These are phyloP conservation scores for Pseudeuparius sepicola DNA, from an alignment of 2,888 invertebrate genomes.

Conservation along the genomic window DNA sequence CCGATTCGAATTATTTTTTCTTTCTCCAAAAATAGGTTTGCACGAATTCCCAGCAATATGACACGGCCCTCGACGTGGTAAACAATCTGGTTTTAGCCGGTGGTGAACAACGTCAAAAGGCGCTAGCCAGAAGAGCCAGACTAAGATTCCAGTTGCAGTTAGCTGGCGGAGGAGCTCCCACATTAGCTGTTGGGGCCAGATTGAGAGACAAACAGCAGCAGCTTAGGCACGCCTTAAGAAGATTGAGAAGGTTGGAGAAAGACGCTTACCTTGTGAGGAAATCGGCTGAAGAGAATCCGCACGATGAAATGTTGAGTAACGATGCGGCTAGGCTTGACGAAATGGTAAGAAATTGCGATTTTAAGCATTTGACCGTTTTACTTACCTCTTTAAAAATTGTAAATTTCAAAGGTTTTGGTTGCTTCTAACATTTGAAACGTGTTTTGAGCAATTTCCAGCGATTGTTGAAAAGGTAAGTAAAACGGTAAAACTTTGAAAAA, in stretches of 20 bases:
- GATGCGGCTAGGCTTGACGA: slow-evolving; percentile 66
- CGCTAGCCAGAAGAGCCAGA: slow-evolving; percentile 76
- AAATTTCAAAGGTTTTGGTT: no score
- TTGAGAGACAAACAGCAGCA: slow-evolving; percentile 81
- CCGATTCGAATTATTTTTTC: no score
- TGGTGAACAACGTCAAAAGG: slow-evolving; percentile 89
- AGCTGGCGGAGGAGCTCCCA: slow-evolving; percentile 83
- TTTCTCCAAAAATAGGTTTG: no score
- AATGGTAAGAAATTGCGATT: slow-evolving; percentile 42
- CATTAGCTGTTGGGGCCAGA: slow-evolving; percentile 88
- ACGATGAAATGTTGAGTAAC: slow-evolving; percentile 47
- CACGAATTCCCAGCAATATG: no score
- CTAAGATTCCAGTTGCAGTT: slow-evolving; percentile 93
- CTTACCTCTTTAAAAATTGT: no score
- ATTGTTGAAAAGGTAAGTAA: no score
- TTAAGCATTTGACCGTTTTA: slow-evolving; percentile 1
- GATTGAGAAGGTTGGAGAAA: slow-evolving; percentile 76
- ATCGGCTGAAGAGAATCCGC: slow-evolving; percentile 60
- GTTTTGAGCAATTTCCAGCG: no score
- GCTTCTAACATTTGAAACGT: no score
- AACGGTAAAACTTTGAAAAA: no score
- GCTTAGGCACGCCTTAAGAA: slow-evolving; percentile 64
- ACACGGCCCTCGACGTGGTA: slow-evolving; percentile 94
- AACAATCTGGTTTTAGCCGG: slow-evolving; percentile 95
- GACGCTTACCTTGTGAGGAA: slow-evolving; percentile 81